These are phyloP conservation scores for Trachymyrmex cornetzi DNA, from an alignment of 1,140 invertebrate species.

Conservation along the genomic window DNA sequence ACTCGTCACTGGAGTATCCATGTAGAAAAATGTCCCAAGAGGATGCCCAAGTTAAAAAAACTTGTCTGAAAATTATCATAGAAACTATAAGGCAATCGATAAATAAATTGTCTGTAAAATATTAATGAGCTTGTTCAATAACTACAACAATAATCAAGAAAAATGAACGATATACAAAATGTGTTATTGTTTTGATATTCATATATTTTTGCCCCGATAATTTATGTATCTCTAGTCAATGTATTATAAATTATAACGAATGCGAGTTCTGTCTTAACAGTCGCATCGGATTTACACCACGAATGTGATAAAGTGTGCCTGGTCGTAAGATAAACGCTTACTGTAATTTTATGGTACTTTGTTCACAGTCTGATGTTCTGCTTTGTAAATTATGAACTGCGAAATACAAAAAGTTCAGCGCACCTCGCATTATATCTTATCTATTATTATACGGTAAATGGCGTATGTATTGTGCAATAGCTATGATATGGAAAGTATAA, in stretches of 20 bases:
- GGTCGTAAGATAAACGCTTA: slow-evolving; percentile 50
- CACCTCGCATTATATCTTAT: slow-evolving; percentile 13
- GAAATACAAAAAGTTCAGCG: background rate
- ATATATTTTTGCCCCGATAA: slow-evolving; percentile 14
- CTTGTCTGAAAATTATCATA: slow-evolving; percentile 65
- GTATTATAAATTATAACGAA: slow-evolving; percentile 34
- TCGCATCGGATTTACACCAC: slow-evolving; percentile 26
- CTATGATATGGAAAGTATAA: slow-evolving; percentile 18
- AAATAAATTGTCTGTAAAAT: background rate
- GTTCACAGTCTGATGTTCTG: slow-evolving; percentile 16
- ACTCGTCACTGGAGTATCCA: slow-evolving; percentile 82
- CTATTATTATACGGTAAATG: slow-evolving; percentile 7
- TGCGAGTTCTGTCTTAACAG: slow-evolving; percentile 18
- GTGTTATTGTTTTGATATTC: slow-evolving; percentile 18
- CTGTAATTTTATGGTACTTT: slow-evolving; percentile 37
- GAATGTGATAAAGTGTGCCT: slow-evolving; percentile 56
- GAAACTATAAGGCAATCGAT: background rate
- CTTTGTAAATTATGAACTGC: slow-evolving; percentile 38
- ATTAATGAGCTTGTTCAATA: background rate
- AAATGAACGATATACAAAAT: background rate
- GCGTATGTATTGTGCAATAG: slow-evolving; percentile 42
- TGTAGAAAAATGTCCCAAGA: slow-evolving; percentile 81
- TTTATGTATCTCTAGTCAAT: slow-evolving; percentile 43
- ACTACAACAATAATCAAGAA: background rate
- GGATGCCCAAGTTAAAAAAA: slow-evolving; percentile 84